Evolutionary conservation across 23 tunicate species (phyloP).

Genomic region (Ascidia mentula): DNA sequence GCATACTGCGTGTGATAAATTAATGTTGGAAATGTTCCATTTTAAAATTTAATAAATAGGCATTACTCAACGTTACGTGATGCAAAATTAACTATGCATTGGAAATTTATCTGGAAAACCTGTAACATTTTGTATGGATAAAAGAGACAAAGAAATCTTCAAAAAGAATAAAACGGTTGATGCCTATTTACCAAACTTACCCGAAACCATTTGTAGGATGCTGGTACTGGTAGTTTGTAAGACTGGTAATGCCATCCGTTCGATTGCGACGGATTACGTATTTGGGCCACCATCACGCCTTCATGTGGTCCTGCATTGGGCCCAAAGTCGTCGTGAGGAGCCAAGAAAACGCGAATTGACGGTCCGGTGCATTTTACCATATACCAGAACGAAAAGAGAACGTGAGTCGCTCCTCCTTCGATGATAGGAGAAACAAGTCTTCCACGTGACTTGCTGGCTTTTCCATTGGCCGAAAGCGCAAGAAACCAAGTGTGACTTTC

Average conservation of each 20-base stretch:
- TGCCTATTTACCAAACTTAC: conserved; percentile 21
- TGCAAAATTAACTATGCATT: too few species aligned
- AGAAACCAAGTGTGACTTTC: conserved; percentile 38
- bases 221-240: conserved; percentile 19
- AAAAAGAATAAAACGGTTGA: too few species aligned
- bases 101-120: too few species aligned
- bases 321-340: conserved; percentile 1
- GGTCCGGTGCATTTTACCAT: conserved; percentile 27
- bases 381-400: conserved; percentile 34
- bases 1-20: too few species aligned
- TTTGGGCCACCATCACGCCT: background rate
- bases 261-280: background rate
- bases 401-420: conserved; percentile 31
- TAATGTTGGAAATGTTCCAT: too few species aligned
- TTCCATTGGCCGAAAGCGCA: conserved; percentile 1
- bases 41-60: too few species aligned
- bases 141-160: too few species aligned
- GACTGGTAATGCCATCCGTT: conserved; percentile 22
- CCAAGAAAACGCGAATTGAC: conserved; percentile 1
- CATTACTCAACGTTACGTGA: too few species aligned
- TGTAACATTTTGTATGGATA: too few species aligned
- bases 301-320: background rate
- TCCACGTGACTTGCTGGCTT: conserved; percentile 4
- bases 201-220: conserved; percentile 29
- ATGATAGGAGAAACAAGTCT: conserved; percentile 39